A percentile compares a stretch with the other conserved stretches of the same genome.
phyloP scores from a whole-genome alignment of 2,797 vertebrate genomes.

The Danionella dracula region DNA sequence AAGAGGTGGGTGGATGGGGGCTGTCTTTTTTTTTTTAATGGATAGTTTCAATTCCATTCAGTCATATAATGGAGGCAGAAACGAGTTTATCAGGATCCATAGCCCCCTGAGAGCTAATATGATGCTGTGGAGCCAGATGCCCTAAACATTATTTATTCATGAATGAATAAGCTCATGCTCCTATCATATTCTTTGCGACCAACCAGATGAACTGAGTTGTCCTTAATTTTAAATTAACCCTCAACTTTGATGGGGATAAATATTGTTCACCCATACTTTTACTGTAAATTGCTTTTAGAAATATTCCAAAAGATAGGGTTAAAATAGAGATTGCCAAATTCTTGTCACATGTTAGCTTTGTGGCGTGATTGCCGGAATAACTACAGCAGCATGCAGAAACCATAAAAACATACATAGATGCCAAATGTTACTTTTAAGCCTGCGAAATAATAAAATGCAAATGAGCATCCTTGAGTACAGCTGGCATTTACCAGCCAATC shows the following conservation, averaged over 20 bases:
- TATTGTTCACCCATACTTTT: constrained; percentile 44
- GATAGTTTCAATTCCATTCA: constrained; percentile 46
- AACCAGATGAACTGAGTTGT: constrained; percentile 54
- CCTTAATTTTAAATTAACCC: constrained; percentile 52
- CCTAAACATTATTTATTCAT: constrained; percentile 69
- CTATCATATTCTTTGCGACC: constrained; percentile 58
- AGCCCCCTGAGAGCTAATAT: constrained; percentile 55
- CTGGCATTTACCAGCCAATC: constrained; percentile 2
- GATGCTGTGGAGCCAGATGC: constrained; percentile 58
- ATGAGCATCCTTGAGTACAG: constrained; percentile 11
- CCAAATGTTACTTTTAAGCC: not conserved
- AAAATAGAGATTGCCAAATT: not conserved
- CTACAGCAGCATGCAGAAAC: not conserved
- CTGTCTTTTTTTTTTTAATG: constrained; percentile 4
- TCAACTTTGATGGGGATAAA: constrained; percentile 56
- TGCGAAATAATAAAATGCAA: constrained; percentile 13
- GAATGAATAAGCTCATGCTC: constrained; percentile 59
- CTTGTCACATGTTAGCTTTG: not conserved
- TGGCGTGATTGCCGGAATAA: not conserved
- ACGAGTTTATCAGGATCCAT: constrained; percentile 65
- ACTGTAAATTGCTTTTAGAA: constrained; percentile 15
- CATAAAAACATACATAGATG: not conserved
- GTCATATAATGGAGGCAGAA: constrained; percentile 34
- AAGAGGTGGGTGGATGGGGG: too few species aligned
- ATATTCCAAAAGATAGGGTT: not conserved